Evolutionary conservation across 2,113 vertebrate species (phyloP).

Genomic region (Oxyruncus cristatus): DNA sequence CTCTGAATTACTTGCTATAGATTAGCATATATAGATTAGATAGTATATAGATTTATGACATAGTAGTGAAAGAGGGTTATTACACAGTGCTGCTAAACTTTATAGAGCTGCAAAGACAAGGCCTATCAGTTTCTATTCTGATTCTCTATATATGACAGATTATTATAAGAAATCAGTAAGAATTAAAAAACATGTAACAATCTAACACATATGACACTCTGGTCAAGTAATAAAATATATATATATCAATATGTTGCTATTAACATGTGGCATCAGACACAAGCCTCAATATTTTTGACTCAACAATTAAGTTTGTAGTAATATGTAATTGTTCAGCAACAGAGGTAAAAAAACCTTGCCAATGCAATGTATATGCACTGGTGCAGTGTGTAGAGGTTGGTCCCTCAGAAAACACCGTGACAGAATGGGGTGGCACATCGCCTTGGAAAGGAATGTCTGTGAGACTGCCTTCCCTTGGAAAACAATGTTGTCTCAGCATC

Average conservation of each 20-base stretch:
- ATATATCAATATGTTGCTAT: not conserved
- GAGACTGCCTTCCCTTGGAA: not conserved
- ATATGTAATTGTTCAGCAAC: not conserved
- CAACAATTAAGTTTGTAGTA: not conserved
- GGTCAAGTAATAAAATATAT: not conserved
- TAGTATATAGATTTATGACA: too few species aligned
- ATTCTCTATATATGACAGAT: too few species aligned
- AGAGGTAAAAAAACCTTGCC: not conserved
- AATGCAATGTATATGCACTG: not conserved
- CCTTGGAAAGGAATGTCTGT: not conserved
- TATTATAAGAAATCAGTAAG: too few species aligned
- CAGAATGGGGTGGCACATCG: rapidly evolving
- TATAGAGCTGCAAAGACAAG: too few species aligned
- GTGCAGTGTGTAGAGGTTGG: not conserved
- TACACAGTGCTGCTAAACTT: too few species aligned
- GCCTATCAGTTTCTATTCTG: too few species aligned
- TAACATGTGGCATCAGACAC: not conserved
- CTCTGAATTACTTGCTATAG: too few species aligned
- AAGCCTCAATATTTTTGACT: not conserved
- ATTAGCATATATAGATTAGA: too few species aligned
- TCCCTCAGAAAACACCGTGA: not conserved
- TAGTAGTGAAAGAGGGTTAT: too few species aligned
- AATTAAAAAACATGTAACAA: too few species aligned
- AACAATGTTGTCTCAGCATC: not conserved
- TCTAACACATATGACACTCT: not conserved